Percentiles rank a stretch among this genome's conserved stretches.
Evolutionary conservation across 2,113 vertebrate species (phyloP).

Genomic region (Cnemophilus loriae): DNA sequence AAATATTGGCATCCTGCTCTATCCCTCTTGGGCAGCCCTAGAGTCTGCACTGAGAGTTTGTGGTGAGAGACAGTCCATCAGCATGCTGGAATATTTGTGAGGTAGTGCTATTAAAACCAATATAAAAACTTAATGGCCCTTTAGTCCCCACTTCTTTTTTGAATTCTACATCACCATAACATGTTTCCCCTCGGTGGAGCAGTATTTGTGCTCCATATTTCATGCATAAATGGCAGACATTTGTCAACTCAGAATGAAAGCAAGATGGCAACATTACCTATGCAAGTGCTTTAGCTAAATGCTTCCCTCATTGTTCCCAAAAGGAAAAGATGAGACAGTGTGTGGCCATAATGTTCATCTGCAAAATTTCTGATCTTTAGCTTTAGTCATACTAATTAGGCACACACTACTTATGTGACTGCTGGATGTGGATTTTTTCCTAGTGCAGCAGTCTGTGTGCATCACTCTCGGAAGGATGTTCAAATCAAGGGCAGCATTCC

Average conservation of each 20-base stretch:
- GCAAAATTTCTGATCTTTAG: background rate
- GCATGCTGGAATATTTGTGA: background rate
- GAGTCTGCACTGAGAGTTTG: background rate
- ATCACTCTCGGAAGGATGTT: background rate
- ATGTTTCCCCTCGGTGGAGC: background rate
- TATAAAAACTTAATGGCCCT: background rate
- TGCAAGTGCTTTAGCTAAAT: conserved; percentile 22
- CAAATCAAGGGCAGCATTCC: background rate
- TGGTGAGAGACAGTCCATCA: background rate
- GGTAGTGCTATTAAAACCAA: background rate
- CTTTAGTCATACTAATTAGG: background rate
- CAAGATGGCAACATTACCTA: background rate
- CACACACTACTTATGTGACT: background rate
- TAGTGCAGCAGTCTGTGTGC: background rate
- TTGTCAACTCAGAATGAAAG: background rate
- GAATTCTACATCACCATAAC: background rate
- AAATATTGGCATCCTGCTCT: background rate
- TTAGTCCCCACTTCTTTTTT: background rate
- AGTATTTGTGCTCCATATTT: background rate
- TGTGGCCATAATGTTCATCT: background rate
- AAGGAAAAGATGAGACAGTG: background rate
- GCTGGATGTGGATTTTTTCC: background rate
- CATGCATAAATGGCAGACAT: background rate
- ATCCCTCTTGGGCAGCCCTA: background rate
- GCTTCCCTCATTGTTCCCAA: background rate